Base-by-base conservation (phyloP, 2,113 vertebrate species). In the Fregetta grallaria region DNA sequence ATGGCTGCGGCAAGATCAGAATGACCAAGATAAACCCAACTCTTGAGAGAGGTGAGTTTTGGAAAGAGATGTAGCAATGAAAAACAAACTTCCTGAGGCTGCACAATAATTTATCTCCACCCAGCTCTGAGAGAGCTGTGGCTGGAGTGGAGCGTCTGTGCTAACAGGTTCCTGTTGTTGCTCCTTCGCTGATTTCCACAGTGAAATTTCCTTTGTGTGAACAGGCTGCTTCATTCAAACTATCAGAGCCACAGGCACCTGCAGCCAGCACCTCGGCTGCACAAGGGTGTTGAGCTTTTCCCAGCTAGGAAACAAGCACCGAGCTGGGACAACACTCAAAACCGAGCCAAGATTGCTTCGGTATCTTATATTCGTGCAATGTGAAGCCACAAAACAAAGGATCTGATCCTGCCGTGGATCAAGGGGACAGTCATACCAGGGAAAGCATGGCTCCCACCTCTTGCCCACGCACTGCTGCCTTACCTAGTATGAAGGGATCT, bases 291-390 rank as follows among this genome's bases (percentile, higher is more conserved):
- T 13, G 53, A 62, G 68, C 10, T 13, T 27, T 26, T 67, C 40
- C 42, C 47, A 22, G 47, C 44, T 22, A 6, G 56, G 56, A 53
- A 29, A 11, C 8, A 7, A 26, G 45, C 2, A 0, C 55, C 32
- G 44, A 22, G 44, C 44, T 38, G 38, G 38, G 29, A 29, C 53
- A 40, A 34, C 34, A 10, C 34, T n/a, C 55, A 11, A 12, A 40
- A 45, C 40, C 8, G 0, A 40, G 17, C 29, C 34, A 1, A 8
- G n/a, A 25, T 30, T 40, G 34, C 49, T 49, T 27, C 56, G 9
- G 30, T 16, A 22, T 30, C n/a, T 55, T 44, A 8, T 32, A 32
- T 14, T 32, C 49, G 10, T 1, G 0, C 30, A 8, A 4, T 4
- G 17, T 26, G 63, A 55, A 62, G n/a, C n/a, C 47, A 25, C 42